Conservation (phyloP, 2,797 vertebrate species). For the Anas capensis region DNA sequence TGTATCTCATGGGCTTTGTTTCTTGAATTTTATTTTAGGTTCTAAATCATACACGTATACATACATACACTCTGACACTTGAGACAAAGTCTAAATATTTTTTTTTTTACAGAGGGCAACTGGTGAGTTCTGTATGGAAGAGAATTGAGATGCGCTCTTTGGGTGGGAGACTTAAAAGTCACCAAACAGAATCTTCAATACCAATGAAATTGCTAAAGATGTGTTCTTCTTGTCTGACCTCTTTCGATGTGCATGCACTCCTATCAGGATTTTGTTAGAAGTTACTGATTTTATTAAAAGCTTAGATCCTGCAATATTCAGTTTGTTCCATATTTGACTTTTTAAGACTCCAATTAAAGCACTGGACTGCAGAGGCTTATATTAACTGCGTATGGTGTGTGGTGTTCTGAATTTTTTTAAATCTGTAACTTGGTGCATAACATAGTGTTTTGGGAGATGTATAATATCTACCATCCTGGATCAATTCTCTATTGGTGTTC, state of each 20-base stretch:
- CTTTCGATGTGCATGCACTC: not conserved
- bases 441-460: not conserved
- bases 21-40: not conserved
- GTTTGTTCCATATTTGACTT: not conserved
- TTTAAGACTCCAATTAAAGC: not conserved
- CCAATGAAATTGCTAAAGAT: not conserved
- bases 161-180: not conserved
- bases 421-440: not conserved
- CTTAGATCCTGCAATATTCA: not conserved
- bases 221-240: not conserved
- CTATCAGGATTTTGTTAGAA: not conserved
- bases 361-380: not conserved
- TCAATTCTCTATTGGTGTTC: not conserved
- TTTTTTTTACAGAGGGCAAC: not conserved
- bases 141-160: not conserved
- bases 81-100: not conserved
- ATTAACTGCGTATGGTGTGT: not conserved
- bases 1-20: conserved; percentile 21
- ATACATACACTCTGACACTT: not conserved
- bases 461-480: not conserved
- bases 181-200: not conserved
- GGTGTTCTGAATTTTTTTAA: not conserved
- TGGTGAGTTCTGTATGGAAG: not conserved
- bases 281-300: not conserved
- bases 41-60: not conserved